Percentiles rank a stretch among this genome's conserved stretches.
phyloP scores from a whole-genome alignment of 2,113 vertebrate genomes.

The Psephotus haematonotus region DNA sequence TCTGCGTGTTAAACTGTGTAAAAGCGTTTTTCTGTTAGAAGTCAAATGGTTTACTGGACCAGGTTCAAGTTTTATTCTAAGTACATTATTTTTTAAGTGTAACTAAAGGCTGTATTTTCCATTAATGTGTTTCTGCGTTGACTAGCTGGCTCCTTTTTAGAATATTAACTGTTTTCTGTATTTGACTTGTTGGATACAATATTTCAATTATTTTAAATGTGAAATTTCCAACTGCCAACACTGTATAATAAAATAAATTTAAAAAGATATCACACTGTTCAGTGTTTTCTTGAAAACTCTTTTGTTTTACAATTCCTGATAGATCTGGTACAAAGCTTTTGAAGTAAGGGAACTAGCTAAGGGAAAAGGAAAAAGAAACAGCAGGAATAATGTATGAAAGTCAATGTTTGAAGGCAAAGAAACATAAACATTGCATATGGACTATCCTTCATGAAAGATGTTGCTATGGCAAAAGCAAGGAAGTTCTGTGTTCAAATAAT shows the following conservation, averaged over 20 bases:
- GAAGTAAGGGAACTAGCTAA: neutral
- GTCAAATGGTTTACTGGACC: constrained; percentile 47
- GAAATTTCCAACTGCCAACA: constrained; percentile 69
- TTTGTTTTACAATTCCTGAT: neutral
- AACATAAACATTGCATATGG: neutral
- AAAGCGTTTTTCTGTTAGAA: constrained; percentile 79
- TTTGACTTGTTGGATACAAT: constrained; percentile 87
- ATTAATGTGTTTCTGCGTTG: constrained; percentile 81
- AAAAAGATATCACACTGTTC: neutral
- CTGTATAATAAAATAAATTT: constrained; percentile 66
- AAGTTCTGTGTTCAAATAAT: constrained; percentile 17
- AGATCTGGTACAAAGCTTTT: neutral
- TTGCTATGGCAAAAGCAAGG: neutral
- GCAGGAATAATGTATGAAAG: neutral
- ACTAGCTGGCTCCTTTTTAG: constrained; percentile 76
- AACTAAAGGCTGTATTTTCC: constrained; percentile 84
- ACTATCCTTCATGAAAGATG: neutral
- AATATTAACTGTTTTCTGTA: constrained; percentile 84
- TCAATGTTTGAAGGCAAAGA: neutral
- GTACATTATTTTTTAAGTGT: constrained; percentile 80
- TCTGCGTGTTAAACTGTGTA: constrained; percentile 76
- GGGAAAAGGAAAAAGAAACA: constrained; percentile 9
- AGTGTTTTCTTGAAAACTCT: neutral
- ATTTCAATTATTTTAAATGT: constrained; percentile 73
- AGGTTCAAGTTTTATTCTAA: constrained; percentile 76